Base-by-base conservation (phyloP, 2,888 invertebrate species). In the Neoaliturus tenellus region DNA sequence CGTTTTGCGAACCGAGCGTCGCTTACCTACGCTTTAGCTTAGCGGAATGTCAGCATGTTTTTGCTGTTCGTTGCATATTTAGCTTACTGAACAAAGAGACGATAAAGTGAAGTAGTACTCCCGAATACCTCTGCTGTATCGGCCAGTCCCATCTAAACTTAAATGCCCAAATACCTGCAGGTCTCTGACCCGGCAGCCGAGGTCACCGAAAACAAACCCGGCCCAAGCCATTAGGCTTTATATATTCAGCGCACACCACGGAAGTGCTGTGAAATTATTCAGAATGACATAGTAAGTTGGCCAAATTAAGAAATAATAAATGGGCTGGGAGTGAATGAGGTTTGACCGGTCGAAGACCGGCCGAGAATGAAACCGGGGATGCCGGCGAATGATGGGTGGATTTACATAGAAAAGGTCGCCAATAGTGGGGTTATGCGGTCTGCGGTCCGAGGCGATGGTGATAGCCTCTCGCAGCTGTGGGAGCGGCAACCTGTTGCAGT, bases 271-370 rank as follows among this genome's bases (percentile, higher is more conserved):
- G 41, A 14, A 71, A 41, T 71, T 41, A 71, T 71, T 71, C 48
- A 6, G 41, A 75, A 41, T 75, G 75, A 75, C 75, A 44, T 20
- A 75, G 44, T 41, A 75, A 75, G 44, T 44, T 44, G 75, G 75
- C 28, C 75, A 44, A 75, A 75, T 75, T 75, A 75, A 75, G 75
- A 75, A 44, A 75, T 75, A 75, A 75, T 44, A 75, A 75, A 75
- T 75, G 75, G 75, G 14, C 44, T 41, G 44, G 31, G 75, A 48
- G 23, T 23, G 75, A 44, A 71, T 71, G 75, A 75, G 28, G 75
- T 44, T 17, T 17, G 71, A 71, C 71, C 71, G 71, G 71, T 71
- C 17, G 28, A 25, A 23, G 75, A n/a, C 17, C 23, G 41, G 71
- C 20, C 12, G 71, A 23, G 67, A 4, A n/a, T 35, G 33, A 69